Percentiles rank a stretch among this genome's conserved stretches.
Evolutionary conservation across 1,140 invertebrate genomes (phyloP).

Genomic region (Eufriesea mexicana): DNA sequence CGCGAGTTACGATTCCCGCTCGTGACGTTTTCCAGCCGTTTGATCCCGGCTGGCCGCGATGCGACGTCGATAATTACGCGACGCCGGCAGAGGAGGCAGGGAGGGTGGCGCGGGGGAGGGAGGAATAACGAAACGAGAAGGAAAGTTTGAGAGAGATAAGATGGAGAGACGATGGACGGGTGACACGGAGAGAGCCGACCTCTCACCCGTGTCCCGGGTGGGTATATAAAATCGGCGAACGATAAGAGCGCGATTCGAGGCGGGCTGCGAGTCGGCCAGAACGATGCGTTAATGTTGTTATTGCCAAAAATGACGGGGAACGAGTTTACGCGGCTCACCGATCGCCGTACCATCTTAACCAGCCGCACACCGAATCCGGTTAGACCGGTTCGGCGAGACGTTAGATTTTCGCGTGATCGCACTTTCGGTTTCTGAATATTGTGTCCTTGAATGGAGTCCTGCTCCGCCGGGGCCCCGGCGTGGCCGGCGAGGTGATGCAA

Average conservation of each 20-base stretch:
- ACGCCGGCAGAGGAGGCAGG: too few relatives aligned
- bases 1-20: not conserved
- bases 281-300: conserved; percentile 64
- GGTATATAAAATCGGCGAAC: not conserved
- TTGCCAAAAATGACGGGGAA: conserved; percentile 77
- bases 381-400: conserved; percentile 82
- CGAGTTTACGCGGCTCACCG: conserved; percentile 78
- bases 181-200: not conserved
- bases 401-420: conserved; percentile 84
- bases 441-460: conserved; percentile 79
- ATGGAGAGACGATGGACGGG: not conserved
- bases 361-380: conserved; percentile 78
- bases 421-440: conserved; percentile 83
- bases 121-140: not conserved
- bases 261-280: conserved; percentile 1
- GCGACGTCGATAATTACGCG: too few relatives aligned
- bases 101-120: not conserved
- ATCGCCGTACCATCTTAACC: conserved; percentile 69
- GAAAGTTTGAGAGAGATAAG: not conserved
- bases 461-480: conserved; percentile 59
- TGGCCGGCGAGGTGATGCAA: conserved; percentile 54
- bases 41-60: too few relatives aligned
- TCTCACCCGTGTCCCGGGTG: not conserved
- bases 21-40: too few relatives aligned
- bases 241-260: conserved; percentile 12